Percentiles rank a stretch among this genome's conserved stretches.
Evolutionary conservation across 2,113 vertebrate genomes (phyloP).

Genomic region (Neotragus pygmaeus): DNA sequence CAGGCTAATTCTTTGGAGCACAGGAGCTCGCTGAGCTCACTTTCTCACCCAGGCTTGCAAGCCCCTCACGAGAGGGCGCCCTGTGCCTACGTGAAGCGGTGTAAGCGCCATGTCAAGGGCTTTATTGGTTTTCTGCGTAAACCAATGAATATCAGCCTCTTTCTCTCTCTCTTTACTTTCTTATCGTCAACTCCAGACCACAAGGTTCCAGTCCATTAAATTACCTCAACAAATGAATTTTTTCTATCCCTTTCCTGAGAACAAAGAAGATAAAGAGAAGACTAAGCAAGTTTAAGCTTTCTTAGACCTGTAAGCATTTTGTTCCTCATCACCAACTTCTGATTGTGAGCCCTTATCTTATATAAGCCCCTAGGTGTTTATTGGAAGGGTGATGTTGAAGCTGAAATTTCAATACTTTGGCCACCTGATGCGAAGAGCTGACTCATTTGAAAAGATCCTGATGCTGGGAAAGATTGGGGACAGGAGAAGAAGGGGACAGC

Average conservation of each 20-base stretch:
- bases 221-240: neutral
- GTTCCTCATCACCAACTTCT: neutral
- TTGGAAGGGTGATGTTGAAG: no score
- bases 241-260: neutral
- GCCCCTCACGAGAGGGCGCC: no score
- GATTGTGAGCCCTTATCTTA: neutral
- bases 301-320: neutral
- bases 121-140: no score
- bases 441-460: neutral
- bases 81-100: no score
- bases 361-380: neutral
- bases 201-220: no score
- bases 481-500: neutral
- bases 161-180: no score
- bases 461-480: neutral
- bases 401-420: no score
- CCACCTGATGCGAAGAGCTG: neutral
- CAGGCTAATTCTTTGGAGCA: no score
- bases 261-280: neutral
- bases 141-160: no score
- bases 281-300: neutral
- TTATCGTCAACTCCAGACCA: rapidly evolving
- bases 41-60: no score
- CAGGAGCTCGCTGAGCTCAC: no score
- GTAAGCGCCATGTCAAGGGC: no score